phyloP scores from a whole-genome alignment of 2,113 vertebrate species.

The Anarrhichthys ocellatus region DNA sequence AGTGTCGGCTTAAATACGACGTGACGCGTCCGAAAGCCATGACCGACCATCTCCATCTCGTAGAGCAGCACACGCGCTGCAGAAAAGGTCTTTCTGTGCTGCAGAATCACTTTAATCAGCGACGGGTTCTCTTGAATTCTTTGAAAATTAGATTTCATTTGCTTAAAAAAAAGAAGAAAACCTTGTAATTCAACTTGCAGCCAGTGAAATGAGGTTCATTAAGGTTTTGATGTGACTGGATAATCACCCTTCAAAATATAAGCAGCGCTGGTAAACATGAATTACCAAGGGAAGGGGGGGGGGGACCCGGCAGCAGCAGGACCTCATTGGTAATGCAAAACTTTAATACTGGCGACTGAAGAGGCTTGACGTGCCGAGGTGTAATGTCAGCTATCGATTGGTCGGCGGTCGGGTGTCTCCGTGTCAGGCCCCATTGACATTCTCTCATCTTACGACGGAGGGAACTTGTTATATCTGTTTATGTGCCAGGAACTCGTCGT shows the following conservation, averaged over 20 bases:
- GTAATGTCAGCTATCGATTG: conserved; percentile 83
- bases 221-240: conserved; percentile 67
- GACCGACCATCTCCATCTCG: conserved; percentile 64
- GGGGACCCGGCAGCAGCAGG: conserved; percentile 19
- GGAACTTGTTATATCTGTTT: conserved; percentile 73
- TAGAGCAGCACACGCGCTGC: conserved; percentile 13
- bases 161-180: conserved; percentile 9
- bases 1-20: conserved; percentile 71
- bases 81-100: conserved; percentile 58
- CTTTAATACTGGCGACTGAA: conserved; percentile 53
- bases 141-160: conserved; percentile 36
- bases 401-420: conserved; percentile 75
- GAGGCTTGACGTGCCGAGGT: conserved; percentile 66
- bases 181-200: conserved; percentile 19
- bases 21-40: conserved; percentile 61
- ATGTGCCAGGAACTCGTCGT: conserved; percentile 75
- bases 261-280: conserved; percentile 66
- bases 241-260: conserved; percentile 69
- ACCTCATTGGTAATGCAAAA: conserved; percentile 69
- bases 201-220: conserved; percentile 61
- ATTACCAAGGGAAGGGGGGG: conserved; percentile 26
- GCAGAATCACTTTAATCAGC: conserved; percentile 68
- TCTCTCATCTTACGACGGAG: conserved; percentile 82
- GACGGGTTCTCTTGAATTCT: conserved; percentile 35
- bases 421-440: conserved; percentile 81